These are phyloP conservation scores for Harpagifer antarcticus DNA, from an alignment of 2,797 vertebrate species.

Conservation along the genomic window DNA sequence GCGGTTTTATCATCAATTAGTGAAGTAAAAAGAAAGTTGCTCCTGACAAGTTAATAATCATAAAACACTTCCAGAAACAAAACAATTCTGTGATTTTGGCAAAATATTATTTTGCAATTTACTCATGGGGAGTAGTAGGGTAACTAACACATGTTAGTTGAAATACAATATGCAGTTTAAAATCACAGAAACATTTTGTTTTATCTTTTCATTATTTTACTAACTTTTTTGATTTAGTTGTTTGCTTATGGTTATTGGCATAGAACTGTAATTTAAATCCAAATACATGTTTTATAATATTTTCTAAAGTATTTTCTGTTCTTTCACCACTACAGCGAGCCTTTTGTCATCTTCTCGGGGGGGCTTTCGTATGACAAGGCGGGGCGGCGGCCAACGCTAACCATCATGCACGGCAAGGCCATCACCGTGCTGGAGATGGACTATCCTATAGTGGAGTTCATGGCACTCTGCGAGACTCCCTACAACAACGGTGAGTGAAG, in stretches of 20 bases:
- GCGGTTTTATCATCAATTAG: neutral
- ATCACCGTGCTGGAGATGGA: slow-evolving; percentile 99
- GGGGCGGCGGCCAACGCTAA: slow-evolving; percentile 94
- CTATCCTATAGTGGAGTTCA: slow-evolving; percentile 97
- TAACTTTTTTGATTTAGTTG: neutral
- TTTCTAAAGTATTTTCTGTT: slow-evolving; percentile 6
- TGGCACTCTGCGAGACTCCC: slow-evolving; percentile 96
- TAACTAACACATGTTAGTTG: neutral
- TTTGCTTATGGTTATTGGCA: neutral
- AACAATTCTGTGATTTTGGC: neutral
- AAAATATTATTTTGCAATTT: neutral
- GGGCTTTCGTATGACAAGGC: slow-evolving; percentile 96
- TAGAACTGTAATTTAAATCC: neutral
- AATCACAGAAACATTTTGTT: neutral
- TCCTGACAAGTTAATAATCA: neutral
- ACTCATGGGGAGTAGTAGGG: neutral
- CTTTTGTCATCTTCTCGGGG: slow-evolving; percentile 97
- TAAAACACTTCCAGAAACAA: neutral
- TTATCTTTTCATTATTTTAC: neutral
- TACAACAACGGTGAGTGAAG: slow-evolving; percentile 93
- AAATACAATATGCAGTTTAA: neutral
- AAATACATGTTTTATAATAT: neutral
- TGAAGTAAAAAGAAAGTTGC: neutral
- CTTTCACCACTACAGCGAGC: slow-evolving; percentile 85
- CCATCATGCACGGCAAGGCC: slow-evolving; percentile 99